Evolutionary conservation across 2,888 invertebrate genomes (phyloP).

Genomic region (Drosophila fungiperda): DNA sequence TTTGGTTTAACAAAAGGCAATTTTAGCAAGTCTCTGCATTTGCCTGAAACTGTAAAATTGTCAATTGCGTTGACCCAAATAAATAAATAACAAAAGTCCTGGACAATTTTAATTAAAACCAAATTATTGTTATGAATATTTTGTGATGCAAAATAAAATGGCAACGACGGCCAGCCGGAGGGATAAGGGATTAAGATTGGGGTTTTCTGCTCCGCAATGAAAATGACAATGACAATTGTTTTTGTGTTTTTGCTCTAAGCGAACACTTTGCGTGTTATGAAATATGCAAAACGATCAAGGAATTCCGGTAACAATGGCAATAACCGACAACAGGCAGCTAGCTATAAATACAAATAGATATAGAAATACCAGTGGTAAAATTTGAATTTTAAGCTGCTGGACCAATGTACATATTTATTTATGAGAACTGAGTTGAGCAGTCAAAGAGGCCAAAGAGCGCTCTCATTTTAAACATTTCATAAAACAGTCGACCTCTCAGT

Average conservation of each 20-base stretch:
- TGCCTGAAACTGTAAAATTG: constrained; percentile 45
- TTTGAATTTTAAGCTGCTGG: constrained; percentile 36
- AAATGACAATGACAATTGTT: constrained; percentile 55
- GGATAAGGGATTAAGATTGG: constrained; percentile 24
- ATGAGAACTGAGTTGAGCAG: not conserved
- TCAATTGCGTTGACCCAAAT: constrained; percentile 66
- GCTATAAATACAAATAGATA: not conserved
- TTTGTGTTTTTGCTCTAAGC: constrained; percentile 40
- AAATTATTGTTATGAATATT: constrained; percentile 77
- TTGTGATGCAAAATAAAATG: constrained; percentile 60
- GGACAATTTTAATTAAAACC: constrained; percentile 71
- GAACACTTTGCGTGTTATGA: constrained; percentile 63
- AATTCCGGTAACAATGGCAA: constrained; percentile 60
- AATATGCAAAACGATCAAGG: constrained; percentile 73
- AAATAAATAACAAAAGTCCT: constrained; percentile 61
- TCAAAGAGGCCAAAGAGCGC: constrained; percentile 15
- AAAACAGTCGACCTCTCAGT: not conserved
- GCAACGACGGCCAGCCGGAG: constrained; percentile 22
- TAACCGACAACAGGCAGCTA: constrained; percentile 8
- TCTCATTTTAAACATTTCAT: constrained; percentile 10
- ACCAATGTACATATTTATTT: not conserved
- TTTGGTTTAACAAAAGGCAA: constrained; percentile 22
- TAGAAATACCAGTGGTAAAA: constrained; percentile 27
- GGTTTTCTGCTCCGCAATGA: constrained; percentile 17
- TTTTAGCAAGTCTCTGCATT: constrained; percentile 24